A percentile compares a stretch with the other conserved stretches of the same genome.
phyloP scores from a whole-genome alignment of 2,113 vertebrate species.

The Tenrec ecaudatus region DNA sequence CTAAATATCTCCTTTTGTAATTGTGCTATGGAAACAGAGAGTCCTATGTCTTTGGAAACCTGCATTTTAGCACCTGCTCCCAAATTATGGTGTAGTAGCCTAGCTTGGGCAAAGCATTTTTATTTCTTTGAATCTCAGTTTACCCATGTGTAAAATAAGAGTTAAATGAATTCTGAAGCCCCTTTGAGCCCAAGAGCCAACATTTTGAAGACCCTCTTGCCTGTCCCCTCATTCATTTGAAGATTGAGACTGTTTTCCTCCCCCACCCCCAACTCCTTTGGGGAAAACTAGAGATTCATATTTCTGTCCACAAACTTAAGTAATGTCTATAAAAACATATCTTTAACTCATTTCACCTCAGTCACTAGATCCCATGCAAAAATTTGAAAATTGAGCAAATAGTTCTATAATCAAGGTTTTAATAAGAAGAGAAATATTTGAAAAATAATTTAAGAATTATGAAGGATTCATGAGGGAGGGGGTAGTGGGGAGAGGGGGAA shows the following conservation, averaged over 20 bases:
- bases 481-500: too few species aligned
- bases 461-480: too few species aligned
- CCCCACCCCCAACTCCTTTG: fast-evolving
- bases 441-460: too few species aligned
- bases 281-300: neutral
- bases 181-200: too few species aligned
- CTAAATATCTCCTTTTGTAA: neutral
- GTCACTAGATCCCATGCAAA: neutral
- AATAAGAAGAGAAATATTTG: neutral
- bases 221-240: neutral
- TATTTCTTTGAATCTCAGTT: neutral
- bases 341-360: neutral
- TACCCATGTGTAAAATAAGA: too few species aligned
- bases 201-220: neutral
- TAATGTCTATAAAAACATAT: neutral
- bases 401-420: neutral
- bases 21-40: neutral
- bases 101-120: neutral
- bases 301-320: neutral
- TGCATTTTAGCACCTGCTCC: neutral
- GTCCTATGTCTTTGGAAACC: neutral
- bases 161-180: neutral
- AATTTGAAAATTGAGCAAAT: neutral
- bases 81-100: neutral
- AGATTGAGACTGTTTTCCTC: neutral